Conservation (phyloP, 2,113 vertebrate genomes). For the Corapipo altera region DNA sequence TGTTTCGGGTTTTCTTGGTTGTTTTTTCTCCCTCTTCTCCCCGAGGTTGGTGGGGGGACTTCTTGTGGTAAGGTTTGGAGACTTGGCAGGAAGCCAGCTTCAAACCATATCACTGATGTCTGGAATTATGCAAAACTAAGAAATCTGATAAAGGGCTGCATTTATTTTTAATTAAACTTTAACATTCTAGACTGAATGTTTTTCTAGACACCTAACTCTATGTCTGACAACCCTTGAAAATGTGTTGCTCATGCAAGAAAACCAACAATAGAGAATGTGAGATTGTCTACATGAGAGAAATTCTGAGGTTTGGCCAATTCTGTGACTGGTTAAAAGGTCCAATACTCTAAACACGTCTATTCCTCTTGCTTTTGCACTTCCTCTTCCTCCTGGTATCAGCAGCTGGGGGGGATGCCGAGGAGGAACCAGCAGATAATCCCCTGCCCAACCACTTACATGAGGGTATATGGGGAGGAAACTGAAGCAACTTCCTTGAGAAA, state of each 20-base stretch:
- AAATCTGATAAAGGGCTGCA: background rate
- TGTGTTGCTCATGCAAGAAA: background rate
- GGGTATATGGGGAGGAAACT: background rate
- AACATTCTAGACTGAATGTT: background rate
- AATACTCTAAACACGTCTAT: background rate
- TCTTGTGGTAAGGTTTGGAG: no score
- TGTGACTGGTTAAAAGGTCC: background rate
- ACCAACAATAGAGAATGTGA: background rate
- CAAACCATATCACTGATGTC: no score
- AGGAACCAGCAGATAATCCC: background rate
- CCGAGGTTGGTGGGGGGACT: no score
- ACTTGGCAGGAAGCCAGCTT: no score
- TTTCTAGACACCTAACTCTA: background rate
- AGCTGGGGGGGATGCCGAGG: background rate
- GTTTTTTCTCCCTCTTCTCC: no score
- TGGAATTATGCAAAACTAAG: background rate
- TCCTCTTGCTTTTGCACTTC: constrained; percentile 27
- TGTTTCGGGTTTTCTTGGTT: no score
- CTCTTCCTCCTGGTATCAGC: background rate
- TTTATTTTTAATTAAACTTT: background rate
- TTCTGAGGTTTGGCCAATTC: background rate
- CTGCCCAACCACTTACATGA: background rate
- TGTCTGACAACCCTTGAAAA: background rate
- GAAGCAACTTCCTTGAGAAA: background rate
- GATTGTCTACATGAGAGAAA: background rate